A percentile compares a stretch with the other conserved stretches of the same genome.
These are phyloP conservation scores for Popillia japonica DNA, from an alignment of 1,140 invertebrate species.

Conservation along the genomic window DNA sequence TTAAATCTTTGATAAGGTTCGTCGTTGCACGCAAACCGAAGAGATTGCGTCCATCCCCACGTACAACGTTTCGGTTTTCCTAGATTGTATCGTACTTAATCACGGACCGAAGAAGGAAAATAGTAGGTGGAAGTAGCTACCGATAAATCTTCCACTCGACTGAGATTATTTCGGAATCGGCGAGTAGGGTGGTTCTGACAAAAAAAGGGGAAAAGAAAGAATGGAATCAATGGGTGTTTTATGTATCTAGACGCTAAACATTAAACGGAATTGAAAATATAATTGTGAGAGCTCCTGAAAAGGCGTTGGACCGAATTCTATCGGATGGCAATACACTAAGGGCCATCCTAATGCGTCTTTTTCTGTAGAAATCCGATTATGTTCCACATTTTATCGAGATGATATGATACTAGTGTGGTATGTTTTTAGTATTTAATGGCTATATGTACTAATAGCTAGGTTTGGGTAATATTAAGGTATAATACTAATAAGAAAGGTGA, in stretches of 20 bases:
- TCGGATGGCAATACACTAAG: too few relatives aligned
- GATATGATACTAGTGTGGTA: too few relatives aligned
- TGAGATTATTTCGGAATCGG: constrained; percentile 20
- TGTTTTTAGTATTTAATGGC: too few relatives aligned
- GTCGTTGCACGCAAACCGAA: constrained; percentile 13
- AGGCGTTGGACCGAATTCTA: too few relatives aligned
- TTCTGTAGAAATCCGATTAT: too few relatives aligned
- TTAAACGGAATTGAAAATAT: background rate
- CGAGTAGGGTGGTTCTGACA: background rate
- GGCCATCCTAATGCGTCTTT: too few relatives aligned
- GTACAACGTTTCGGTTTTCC: background rate
- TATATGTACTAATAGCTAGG: too few relatives aligned
- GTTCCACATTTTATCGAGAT: too few relatives aligned
- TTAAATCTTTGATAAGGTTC: constrained; percentile 22
- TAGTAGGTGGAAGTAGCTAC: background rate
- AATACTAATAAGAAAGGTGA: too few relatives aligned
- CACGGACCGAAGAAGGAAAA: constrained; percentile 16
- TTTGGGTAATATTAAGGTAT: too few relatives aligned
- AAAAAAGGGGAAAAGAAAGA: background rate
- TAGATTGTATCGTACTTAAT: constrained; percentile 32
- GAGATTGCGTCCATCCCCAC: constrained; percentile 4
- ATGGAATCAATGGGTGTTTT: background rate
- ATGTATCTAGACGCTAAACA: background rate
- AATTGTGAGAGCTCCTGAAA: background rate
- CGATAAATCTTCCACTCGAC: constrained; percentile 12